A percentile compares a stretch with the other conserved stretches of the same genome.
Conservation (phyloP, 2,797 vertebrate genomes). For the Chelon auratus region DNA sequence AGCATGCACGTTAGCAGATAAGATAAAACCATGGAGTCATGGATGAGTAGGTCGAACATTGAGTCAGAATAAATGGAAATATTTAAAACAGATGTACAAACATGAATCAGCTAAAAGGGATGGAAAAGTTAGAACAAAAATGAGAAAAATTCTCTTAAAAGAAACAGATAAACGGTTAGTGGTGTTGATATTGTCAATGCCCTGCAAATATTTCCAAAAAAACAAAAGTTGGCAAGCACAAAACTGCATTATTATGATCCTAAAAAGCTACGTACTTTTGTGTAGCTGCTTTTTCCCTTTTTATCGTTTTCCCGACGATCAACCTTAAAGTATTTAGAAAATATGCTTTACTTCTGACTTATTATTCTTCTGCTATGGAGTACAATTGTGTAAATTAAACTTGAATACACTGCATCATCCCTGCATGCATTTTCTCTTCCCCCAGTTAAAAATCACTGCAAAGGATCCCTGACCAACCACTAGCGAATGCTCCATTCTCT, state of each 20-base stretch:
- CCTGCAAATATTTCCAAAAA: not conserved
- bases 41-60: too few species aligned
- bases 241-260: not conserved
- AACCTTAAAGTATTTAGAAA: not conserved
- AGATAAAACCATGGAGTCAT: too few species aligned
- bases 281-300: not conserved
- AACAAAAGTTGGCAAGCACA: not conserved
- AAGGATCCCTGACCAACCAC: conserved; percentile 44
- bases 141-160: too few species aligned
- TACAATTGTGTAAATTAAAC: conserved; percentile 6
- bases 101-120: too few species aligned
- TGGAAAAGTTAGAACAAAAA: too few species aligned
- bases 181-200: not conserved
- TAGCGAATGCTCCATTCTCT: conserved; percentile 23
- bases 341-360: not conserved
- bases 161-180: too few species aligned
- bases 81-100: too few species aligned
- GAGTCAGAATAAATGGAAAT: too few species aligned
- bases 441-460: conserved; percentile 38
- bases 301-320: not conserved
- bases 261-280: not conserved
- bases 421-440: too few species aligned
- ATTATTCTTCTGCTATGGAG: not conserved
- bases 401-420: not conserved
- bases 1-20: too few species aligned